phyloP scores from a whole-genome alignment of 2,113 vertebrate species.

The Vidua chalybeata region DNA sequence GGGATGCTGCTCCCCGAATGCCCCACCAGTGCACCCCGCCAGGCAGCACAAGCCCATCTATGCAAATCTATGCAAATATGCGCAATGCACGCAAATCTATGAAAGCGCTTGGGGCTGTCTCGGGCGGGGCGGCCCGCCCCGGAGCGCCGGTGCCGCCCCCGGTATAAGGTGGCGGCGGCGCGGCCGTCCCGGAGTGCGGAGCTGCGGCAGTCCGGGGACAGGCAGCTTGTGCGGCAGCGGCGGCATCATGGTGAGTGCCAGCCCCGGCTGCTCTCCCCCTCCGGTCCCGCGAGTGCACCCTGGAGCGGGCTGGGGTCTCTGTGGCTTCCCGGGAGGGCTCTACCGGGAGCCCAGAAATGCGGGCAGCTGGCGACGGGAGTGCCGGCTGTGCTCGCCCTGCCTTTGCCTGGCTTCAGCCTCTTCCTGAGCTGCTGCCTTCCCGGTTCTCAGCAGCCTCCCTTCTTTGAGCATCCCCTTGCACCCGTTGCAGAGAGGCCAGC shows the following conservation, averaged over 20 bases:
- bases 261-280: neutral
- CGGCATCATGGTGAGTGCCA: constrained; percentile 60
- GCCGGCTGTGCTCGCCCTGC: neutral
- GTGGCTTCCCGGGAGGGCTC: neutral
- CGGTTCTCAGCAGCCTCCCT: constrained; percentile 58
- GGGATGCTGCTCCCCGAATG: neutral
- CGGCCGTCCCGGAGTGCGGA: neutral
- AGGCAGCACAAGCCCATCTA: neutral
- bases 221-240: neutral
- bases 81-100: neutral
- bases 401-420: constrained; percentile 80
- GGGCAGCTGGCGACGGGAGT: neutral
- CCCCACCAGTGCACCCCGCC: neutral
- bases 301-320: neutral
- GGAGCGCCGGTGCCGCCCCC: constrained; percentile 8
- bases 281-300: neutral
- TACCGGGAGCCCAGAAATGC: neutral
- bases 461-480: constrained; percentile 6
- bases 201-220: neutral
- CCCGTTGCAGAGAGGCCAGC: neutral
- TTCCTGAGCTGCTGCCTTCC: constrained; percentile 77
- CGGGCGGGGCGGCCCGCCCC: neutral
- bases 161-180: neutral
- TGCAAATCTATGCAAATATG: neutral
- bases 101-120: neutral